phyloP scores from a whole-genome alignment of 2,797 vertebrate genomes.

The Tauraco hartlaubi region DNA sequence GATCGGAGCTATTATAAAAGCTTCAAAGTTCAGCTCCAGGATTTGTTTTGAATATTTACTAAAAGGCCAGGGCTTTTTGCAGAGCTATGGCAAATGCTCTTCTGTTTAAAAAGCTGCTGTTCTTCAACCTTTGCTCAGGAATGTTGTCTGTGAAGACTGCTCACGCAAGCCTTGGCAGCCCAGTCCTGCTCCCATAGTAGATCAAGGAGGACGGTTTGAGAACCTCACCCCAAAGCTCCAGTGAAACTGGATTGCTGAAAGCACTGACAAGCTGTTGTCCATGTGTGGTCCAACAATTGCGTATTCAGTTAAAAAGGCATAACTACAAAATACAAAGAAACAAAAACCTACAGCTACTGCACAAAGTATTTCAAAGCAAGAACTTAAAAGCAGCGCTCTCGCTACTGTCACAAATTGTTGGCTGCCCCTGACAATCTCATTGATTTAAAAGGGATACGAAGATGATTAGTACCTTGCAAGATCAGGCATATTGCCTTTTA shows the following conservation, averaged over 20 bases:
- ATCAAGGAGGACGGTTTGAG: background rate
- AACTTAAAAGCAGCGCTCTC: conserved; percentile 23
- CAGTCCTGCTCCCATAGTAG: background rate
- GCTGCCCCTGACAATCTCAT: background rate
- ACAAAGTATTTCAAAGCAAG: background rate
- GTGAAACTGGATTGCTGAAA: background rate
- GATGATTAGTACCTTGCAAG: conserved; percentile 41
- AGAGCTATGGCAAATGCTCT: background rate
- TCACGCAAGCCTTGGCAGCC: background rate
- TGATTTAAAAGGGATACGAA: background rate
- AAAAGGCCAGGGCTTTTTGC: background rate
- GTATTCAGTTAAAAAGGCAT: background rate
- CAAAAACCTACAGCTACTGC: background rate
- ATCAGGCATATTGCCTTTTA: conserved; percentile 35
- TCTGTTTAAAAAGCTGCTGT: conserved; percentile 3
- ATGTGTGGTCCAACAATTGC: background rate
- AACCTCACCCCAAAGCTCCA: background rate
- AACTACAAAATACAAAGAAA: background rate
- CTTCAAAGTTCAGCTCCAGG: conserved; percentile 37
- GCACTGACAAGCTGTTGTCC: background rate
- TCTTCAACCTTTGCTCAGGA: conserved; percentile 26
- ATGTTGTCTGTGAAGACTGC: background rate
- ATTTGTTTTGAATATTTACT: conserved; percentile 66
- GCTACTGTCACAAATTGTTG: conserved; percentile 1
- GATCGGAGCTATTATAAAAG: conserved; percentile 20